Evolutionary conservation across 2,888 invertebrate species (phyloP).

Genomic region (Polietes domitor): DNA sequence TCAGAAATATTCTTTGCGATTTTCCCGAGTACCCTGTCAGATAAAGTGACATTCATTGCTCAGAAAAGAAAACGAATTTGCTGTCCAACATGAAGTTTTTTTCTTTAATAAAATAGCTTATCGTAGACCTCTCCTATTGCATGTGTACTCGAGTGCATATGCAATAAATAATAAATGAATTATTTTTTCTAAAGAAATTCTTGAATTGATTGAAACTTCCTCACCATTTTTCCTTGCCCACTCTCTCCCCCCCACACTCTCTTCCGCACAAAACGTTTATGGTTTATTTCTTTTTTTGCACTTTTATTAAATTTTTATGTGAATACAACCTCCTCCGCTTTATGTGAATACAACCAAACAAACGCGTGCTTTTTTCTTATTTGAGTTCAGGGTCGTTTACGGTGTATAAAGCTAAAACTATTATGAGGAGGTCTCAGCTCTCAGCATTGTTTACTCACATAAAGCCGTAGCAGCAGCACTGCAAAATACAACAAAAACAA

Average conservation of each 20-base stretch:
- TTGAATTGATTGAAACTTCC: conserved; percentile 4
- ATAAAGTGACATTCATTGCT: too few relatives aligned
- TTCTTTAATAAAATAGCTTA: too few relatives aligned
- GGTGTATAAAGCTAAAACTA: conserved; percentile 54
- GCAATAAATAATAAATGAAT: too few relatives aligned
- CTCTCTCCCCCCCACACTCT: neutral
- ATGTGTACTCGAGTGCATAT: too few relatives aligned
- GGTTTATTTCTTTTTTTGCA: neutral
- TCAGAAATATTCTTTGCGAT: too few relatives aligned
- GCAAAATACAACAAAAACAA: conserved; percentile 7
- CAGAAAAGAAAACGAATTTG: too few relatives aligned
- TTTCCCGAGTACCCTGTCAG: too few relatives aligned
- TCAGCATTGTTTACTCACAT: conserved; percentile 28
- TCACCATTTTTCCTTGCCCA: neutral
- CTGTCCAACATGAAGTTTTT: too few relatives aligned
- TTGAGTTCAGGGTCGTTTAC: conserved; percentile 66
- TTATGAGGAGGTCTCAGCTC: conserved; percentile 22
- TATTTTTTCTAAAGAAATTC: neutral
- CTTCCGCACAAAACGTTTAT: neutral
- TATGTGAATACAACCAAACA: conserved; percentile 28
- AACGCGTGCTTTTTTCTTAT: conserved; percentile 39
- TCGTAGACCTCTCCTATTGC: too few relatives aligned
- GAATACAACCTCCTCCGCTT: neutral
- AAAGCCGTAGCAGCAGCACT: conserved; percentile 17
- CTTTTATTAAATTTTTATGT: conserved; percentile 31